Conservation (phyloP, 2,113 vertebrate genomes). For the Opisthocomus hoazin region DNA sequence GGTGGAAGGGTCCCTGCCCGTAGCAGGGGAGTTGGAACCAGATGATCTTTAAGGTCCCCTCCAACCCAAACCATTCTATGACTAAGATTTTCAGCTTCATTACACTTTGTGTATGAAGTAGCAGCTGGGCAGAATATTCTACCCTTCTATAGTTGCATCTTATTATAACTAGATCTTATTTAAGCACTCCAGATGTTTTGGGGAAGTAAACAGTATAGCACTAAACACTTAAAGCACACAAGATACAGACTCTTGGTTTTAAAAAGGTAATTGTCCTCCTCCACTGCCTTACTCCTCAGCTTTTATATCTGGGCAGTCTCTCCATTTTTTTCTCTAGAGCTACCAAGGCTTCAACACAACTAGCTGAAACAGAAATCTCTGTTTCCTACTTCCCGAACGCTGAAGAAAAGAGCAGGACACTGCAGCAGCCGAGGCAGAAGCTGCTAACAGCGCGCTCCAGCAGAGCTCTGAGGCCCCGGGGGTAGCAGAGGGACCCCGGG, state of each 20-base stretch:
- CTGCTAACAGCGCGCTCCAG: not conserved
- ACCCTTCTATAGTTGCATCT: not conserved
- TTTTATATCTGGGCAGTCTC: no score
- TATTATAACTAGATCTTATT: accelerated
- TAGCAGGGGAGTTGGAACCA: no score
- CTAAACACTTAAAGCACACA: not conserved
- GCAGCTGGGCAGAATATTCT: not conserved
- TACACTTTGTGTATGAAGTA: not conserved
- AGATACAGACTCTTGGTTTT: not conserved
- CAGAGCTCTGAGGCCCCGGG: not conserved
- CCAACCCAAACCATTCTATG: no score
- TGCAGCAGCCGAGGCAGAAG: no score
- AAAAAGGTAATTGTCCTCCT: not conserved
- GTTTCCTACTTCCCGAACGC: not conserved
- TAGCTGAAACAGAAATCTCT: not conserved
- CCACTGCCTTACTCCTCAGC: not conserved
- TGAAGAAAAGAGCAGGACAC: not conserved
- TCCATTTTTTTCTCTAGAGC: no score
- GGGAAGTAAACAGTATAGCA: not conserved
- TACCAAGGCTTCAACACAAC: not conserved
- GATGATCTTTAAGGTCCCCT: no score
- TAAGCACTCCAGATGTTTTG: not conserved
- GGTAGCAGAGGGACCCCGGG: not conserved
- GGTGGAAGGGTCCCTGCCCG: no score
- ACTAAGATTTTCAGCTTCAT: not conserved